Percentiles rank a stretch among this genome's conserved stretches.
These are phyloP conservation scores for Troides aeacus DNA, from an alignment of 2,888 invertebrate genomes.

Conservation along the genomic window DNA sequence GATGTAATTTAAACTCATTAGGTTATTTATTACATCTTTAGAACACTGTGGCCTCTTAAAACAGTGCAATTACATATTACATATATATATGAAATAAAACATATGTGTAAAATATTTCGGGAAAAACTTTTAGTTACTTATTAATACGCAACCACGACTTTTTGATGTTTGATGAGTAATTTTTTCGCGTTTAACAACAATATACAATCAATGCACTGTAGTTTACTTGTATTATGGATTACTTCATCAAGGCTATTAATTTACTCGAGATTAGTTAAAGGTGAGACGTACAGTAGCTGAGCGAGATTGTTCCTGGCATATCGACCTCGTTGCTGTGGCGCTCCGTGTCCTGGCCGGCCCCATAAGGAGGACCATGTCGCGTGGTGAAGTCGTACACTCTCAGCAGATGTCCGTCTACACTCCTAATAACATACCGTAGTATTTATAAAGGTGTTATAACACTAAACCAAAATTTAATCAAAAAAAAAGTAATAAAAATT, in stretches of 20 bases:
- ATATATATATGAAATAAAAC: no score
- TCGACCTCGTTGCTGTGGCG: constrained; percentile 72
- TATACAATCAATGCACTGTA: no score
- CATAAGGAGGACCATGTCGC: constrained; percentile 88
- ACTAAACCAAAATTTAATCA: no score
- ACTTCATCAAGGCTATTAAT: not conserved
- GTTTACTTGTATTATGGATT: not conserved
- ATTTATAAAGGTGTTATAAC: no score
- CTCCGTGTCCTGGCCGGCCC: constrained; percentile 88
- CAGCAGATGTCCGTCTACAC: constrained; percentile 81
- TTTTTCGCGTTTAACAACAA: no score
- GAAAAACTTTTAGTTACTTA: no score
- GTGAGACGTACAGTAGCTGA: constrained; percentile 59
- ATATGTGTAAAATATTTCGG: no score
- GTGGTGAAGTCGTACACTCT: constrained; percentile 85
- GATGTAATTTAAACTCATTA: not conserved
- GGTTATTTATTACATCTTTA: not conserved
- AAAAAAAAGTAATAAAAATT: no score
- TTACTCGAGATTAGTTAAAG: constrained; percentile 41
- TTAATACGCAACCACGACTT: no score
- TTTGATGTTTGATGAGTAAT: no score
- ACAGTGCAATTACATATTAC: no score
- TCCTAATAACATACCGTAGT: constrained; percentile 61
- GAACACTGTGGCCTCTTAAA: not conserved
- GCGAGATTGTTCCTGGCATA: constrained; percentile 69